Percentiles rank a stretch among this genome's conserved stretches.
These are phyloP conservation scores for Octonoba sinensis DNA, from an alignment of 2,888 invertebrate genomes.

Conservation along the genomic window DNA sequence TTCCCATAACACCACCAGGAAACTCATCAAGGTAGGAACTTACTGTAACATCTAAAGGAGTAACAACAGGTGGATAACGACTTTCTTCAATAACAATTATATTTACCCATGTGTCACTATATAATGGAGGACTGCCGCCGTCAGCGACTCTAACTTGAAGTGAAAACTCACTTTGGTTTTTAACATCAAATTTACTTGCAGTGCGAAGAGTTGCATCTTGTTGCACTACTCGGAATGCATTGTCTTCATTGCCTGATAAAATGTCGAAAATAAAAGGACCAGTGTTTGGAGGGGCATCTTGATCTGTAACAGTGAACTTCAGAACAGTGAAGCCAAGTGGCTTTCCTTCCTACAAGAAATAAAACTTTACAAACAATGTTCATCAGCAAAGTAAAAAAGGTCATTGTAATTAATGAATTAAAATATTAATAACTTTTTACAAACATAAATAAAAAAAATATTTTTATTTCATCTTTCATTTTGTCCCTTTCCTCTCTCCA, in stretches of 20 bases:
- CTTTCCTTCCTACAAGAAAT: slow-evolving; percentile 82
- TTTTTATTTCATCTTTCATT: too few relatives aligned
- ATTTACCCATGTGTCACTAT: slow-evolving; percentile 85
- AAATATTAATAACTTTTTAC: not conserved
- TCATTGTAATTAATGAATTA: not conserved
- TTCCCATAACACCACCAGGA: slow-evolving; percentile 88
- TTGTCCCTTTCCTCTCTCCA: too few relatives aligned
- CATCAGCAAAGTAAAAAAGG: not conserved
- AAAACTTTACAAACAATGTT: not conserved
- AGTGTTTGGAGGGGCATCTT: slow-evolving; percentile 83
- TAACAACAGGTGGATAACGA: slow-evolving; percentile 92
- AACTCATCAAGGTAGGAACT: slow-evolving; percentile 88
- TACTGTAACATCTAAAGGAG: slow-evolving; percentile 86
- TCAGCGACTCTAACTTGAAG: slow-evolving; percentile 89
- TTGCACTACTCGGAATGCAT: slow-evolving; percentile 84
- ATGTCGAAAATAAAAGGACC: slow-evolving; percentile 93
- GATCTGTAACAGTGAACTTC: slow-evolving; percentile 86
- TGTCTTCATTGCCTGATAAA: slow-evolving; percentile 86
- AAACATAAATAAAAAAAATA: not conserved
- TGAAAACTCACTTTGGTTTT: slow-evolving; percentile 83
- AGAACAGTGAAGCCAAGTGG: slow-evolving; percentile 85
- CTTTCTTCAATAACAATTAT: slow-evolving; percentile 90
- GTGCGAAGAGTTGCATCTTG: slow-evolving; percentile 87
- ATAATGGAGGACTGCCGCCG: slow-evolving; percentile 90
- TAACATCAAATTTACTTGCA: slow-evolving; percentile 86